Conservation (phyloP, 2,113 vertebrate genomes). For the Sorex araneus region DNA sequence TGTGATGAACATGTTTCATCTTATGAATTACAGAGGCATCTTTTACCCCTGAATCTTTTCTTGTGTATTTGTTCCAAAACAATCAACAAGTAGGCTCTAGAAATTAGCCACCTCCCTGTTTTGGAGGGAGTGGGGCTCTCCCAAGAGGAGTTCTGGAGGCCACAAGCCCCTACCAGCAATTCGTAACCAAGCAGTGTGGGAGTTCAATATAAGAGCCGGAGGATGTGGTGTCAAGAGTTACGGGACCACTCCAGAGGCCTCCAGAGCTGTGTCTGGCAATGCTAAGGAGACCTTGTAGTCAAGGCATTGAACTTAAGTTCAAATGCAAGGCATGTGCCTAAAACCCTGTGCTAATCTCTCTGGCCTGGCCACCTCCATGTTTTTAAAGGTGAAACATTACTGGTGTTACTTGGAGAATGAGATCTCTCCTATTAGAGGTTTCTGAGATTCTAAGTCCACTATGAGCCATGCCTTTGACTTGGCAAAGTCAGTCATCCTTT, state of each 20-base stretch:
- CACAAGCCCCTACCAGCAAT: no score
- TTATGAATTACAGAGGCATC: slow-evolving; percentile 48
- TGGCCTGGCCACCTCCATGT: background rate
- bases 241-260: no score
- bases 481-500: background rate
- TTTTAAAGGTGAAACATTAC: slow-evolving; percentile 54
- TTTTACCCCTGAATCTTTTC: slow-evolving; percentile 49
- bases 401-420: background rate
- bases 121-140: no score
- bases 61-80: slow-evolving; percentile 55
- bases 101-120: slow-evolving; percentile 4
- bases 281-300: no score
- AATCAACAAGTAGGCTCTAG: slow-evolving; percentile 46
- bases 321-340: no score
- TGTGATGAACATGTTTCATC: slow-evolving; percentile 60
- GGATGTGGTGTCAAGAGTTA: no score
- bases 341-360: no score
- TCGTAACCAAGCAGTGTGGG: no score
- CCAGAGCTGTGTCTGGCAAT: no score
- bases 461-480: slow-evolving; percentile 52
- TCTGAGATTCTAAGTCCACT: slow-evolving; percentile 49
- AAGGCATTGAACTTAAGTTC: no score
- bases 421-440: slow-evolving; percentile 47
- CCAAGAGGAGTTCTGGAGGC: no score
- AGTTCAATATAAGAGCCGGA: no score